Conservation (phyloP, 2,888 invertebrate species). For the Leptogaster cylindrica region DNA sequence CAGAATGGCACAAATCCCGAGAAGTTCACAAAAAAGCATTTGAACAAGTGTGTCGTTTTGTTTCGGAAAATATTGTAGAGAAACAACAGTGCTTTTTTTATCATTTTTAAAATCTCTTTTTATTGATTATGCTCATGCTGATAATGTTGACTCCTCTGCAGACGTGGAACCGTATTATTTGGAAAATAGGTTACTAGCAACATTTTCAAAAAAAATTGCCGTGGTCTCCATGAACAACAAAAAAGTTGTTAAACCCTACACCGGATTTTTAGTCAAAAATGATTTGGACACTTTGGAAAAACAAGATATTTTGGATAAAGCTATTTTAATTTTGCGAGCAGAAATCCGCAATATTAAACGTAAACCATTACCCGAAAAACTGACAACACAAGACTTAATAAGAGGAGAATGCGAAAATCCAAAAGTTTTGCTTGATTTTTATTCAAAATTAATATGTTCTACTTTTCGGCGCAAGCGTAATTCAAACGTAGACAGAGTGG, state of each 20-base stretch:
- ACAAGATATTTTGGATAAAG: slow-evolving; percentile 31
- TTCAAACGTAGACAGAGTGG: slow-evolving; percentile 4
- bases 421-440: slow-evolving; percentile 1
- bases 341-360: background rate
- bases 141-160: background rate
- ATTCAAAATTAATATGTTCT: slow-evolving; percentile 6
- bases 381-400: slow-evolving; percentile 6
- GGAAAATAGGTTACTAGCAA: slow-evolving; percentile 6
- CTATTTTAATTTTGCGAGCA: background rate
- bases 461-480: slow-evolving; percentile 6
- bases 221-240: background rate
- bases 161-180: slow-evolving; percentile 15
- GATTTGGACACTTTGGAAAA: slow-evolving; percentile 13
- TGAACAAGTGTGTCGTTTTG: background rate
- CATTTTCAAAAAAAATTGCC: background rate
- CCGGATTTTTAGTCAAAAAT: slow-evolving; percentile 11
- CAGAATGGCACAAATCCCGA: background rate
- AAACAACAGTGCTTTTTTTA: background rate
- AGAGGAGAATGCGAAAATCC: slow-evolving; percentile 14
- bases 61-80: background rate
- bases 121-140: background rate
- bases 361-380: slow-evolving; percentile 10
- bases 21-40: background rate
- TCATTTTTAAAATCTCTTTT: slow-evolving; percentile 9
- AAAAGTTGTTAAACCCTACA: slow-evolving; percentile 22